A percentile compares a stretch with the other conserved stretches of the same genome.
Conservation (phyloP, 2,113 vertebrate genomes). For the Phrynosoma platyrhinos region DNA sequence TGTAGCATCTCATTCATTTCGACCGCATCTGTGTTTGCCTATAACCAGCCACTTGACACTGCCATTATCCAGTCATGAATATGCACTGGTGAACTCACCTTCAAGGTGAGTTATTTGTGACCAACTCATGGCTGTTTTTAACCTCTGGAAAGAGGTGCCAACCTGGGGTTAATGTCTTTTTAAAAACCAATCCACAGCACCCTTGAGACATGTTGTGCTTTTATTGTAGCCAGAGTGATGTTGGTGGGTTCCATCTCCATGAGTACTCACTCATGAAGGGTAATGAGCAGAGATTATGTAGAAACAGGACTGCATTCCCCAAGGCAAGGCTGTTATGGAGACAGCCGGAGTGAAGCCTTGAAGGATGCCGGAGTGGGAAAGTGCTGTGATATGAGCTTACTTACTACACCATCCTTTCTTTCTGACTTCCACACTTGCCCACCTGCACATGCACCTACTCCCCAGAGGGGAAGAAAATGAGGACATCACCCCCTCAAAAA, state of each 20-base stretch:
- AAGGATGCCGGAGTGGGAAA: no score
- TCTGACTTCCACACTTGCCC: no score
- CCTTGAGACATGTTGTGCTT: background rate
- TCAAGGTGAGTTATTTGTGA: background rate
- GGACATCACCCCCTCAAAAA: no score
- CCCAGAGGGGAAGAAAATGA: no score
- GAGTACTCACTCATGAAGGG: background rate
- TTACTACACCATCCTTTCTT: no score
- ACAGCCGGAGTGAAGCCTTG: background rate
- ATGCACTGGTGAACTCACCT: background rate
- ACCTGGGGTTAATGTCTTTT: background rate
- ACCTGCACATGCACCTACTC: no score
- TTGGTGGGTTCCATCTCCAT: background rate
- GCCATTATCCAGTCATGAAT: background rate
- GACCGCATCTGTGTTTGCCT: background rate
- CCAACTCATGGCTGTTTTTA: background rate
- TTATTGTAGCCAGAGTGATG: background rate
- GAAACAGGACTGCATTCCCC: background rate
- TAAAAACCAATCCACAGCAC: background rate
- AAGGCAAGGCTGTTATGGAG: background rate
- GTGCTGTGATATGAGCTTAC: no score
- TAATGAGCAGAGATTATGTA: background rate
- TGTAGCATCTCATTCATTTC: no score
- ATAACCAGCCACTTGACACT: background rate
- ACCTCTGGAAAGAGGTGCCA: background rate